Evolutionary conservation across 2,888 invertebrate genomes (phyloP).

Genomic region (Lysandra coridon): DNA sequence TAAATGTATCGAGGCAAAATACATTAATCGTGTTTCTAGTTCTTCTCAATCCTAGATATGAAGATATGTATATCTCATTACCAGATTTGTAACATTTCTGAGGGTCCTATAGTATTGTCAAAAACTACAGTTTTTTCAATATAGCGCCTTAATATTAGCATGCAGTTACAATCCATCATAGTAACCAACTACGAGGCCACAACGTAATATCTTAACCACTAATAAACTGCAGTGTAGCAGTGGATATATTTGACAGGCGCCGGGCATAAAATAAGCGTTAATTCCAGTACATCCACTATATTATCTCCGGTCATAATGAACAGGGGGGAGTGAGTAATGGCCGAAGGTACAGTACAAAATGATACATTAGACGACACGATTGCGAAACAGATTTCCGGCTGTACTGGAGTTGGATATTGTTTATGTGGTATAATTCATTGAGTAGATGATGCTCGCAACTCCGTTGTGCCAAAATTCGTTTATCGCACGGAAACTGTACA

Average conservation of each 20-base stretch:
- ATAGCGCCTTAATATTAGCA: no score
- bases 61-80: no score
- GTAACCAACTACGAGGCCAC: not conserved
- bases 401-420: not conserved
- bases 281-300: conserved; percentile 13
- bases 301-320: conserved; percentile 15
- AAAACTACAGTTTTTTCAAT: no score
- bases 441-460: no score
- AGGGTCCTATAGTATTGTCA: no score
- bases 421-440: not conserved
- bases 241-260: not conserved
- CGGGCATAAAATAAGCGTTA: conserved; percentile 15
- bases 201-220: conserved; percentile 9
- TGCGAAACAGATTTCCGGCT: conserved; percentile 6
- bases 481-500: no score
- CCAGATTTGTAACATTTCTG: no score
- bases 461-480: no score
- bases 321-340: conserved; percentile 5
- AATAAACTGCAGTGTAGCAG: not conserved
- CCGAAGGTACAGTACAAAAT: not conserved
- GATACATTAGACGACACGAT: not conserved
- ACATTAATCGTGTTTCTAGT: no score
- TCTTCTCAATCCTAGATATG: no score
- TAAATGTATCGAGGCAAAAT: no score
- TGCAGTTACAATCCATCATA: not conserved